Evolutionary conservation across 1,140 invertebrate genomes (phyloP).

Genomic region (Halyomorpha halys): DNA sequence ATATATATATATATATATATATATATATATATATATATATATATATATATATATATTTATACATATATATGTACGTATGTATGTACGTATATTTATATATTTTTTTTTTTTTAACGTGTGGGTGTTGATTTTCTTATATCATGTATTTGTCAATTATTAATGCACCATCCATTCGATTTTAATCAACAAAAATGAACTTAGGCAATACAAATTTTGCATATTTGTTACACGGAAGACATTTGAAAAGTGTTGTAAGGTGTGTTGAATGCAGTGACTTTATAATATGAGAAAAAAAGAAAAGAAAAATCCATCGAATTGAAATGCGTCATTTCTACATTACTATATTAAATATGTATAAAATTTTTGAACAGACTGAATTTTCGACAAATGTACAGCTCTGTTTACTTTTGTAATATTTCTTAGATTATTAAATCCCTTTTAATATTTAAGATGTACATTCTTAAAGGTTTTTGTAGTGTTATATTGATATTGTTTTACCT

Average conservation of each 20-base stretch:
- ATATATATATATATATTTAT: not conserved
- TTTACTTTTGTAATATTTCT: constrained; percentile 19
- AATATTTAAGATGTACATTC: constrained; percentile 13
- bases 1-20: not conserved
- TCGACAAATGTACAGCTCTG: constrained; percentile 14
- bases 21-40: not conserved
- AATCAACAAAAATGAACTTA: not conserved
- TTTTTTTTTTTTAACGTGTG: not conserved
- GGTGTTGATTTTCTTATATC: not conserved
- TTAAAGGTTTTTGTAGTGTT: constrained; percentile 7
- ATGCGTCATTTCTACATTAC: constrained; percentile 5
- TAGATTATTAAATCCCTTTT: constrained; percentile 12
- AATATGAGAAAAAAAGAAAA: not conserved
- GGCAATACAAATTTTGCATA: constrained; percentile 2
- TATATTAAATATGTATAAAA: constrained; percentile 10
- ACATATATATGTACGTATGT: not conserved
- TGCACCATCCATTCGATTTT: constrained; percentile 15
- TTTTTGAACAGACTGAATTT: constrained; percentile 17
- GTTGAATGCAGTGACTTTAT: not conserved
- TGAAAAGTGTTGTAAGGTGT: constrained; percentile 8
- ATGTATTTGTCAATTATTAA: constrained; percentile 14
- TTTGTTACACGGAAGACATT: not conserved
- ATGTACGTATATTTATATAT: not conserved
- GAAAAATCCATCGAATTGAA: constrained; percentile 4
- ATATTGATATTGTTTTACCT: constrained; percentile 4